A percentile compares a stretch with the other conserved stretches of the same genome.
Conservation (phyloP, 1,140 invertebrate genomes). For the Oncopodura yosiiana region DNA sequence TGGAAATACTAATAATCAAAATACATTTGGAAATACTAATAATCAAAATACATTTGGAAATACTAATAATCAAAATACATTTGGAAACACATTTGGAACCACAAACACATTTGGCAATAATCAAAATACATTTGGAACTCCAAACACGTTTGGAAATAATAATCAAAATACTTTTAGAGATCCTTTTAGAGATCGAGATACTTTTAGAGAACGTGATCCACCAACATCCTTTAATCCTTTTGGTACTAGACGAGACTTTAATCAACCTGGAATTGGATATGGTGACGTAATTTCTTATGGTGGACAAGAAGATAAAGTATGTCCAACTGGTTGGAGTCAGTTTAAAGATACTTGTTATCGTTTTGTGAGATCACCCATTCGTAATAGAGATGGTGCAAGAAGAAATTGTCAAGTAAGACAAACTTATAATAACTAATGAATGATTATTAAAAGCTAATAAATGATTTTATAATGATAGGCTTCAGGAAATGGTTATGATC, state of each 20-base stretch:
- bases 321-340: conserved; percentile 70
- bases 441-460: neutral
- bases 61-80: no score
- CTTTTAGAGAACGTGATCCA: neutral
- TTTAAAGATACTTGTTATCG: conserved; percentile 70
- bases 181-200: neutral
- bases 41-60: no score
- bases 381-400: conserved; percentile 63
- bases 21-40: no score
- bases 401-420: conserved; percentile 58
- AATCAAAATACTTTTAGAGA: conserved; percentile 2
- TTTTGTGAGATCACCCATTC: conserved; percentile 73
- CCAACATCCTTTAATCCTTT: conserved; percentile 6
- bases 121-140: no score
- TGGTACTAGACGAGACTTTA: neutral
- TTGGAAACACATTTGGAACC: no score
- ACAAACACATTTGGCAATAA: no score
- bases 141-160: no score
- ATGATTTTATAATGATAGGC: conserved; percentile 40
- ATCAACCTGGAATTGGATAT: neutral
- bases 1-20: no score
- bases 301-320: conserved; percentile 44
- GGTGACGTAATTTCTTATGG: neutral
- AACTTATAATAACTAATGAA: neutral
- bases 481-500: conserved; percentile 57